A percentile compares a stretch with the other conserved stretches of the same genome.
Conservation (phyloP, 2,113 vertebrate species). For the Hiodon tergisus region DNA sequence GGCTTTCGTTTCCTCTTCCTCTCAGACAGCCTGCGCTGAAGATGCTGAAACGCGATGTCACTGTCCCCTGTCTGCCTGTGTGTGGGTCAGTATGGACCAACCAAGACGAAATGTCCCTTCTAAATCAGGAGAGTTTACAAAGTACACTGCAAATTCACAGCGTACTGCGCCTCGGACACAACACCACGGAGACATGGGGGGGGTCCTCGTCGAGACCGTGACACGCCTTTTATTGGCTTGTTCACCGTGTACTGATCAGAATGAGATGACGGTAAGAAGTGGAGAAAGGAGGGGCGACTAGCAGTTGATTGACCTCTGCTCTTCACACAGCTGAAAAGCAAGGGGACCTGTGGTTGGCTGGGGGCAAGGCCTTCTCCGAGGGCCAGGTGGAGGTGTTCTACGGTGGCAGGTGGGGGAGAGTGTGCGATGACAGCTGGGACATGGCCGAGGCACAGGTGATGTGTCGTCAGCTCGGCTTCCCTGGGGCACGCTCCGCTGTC, state of each 20-base stretch:
- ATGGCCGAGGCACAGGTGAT: slow-evolving; percentile 61
- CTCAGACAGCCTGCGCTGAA: not conserved
- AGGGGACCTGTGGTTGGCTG: slow-evolving; percentile 47
- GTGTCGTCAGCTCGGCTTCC: slow-evolving; percentile 65
- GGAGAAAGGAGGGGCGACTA: not conserved
- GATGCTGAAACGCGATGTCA: not conserved
- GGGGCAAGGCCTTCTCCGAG: slow-evolving; percentile 27
- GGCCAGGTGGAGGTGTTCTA: slow-evolving; percentile 74
- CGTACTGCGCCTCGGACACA: no score
- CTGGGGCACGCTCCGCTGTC: slow-evolving; percentile 47
- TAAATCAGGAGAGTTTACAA: not conserved
- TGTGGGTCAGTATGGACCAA: not conserved
- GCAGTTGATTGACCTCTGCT: not conserved
- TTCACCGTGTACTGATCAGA: not conserved
- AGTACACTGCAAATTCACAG: no score
- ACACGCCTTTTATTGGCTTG: no score
- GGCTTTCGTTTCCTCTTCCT: no score
- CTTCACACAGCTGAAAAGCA: slow-evolving; percentile 10
- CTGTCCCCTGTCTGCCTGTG: not conserved
- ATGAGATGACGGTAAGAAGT: not conserved
- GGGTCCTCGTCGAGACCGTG: slow-evolving; percentile 8
- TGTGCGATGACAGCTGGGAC: slow-evolving; percentile 71
- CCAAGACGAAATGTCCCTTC: not conserved
- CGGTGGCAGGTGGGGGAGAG: slow-evolving; percentile 65
- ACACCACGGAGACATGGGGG: no score